Conservation (phyloP, 2,888 invertebrate species). For the Epinotia demarniana region DNA sequence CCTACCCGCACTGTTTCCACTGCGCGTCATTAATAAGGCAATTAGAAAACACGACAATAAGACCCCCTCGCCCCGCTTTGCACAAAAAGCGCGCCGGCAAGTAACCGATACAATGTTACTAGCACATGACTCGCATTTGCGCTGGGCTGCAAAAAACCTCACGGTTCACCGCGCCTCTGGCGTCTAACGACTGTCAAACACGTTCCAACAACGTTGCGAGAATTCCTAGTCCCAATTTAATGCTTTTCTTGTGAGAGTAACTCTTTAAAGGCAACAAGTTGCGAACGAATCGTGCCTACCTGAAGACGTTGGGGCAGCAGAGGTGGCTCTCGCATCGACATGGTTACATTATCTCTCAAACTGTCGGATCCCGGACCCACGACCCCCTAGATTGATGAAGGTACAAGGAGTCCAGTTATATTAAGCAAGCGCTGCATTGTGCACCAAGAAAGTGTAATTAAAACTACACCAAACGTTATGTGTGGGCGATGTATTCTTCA, state of each 20-base stretch:
- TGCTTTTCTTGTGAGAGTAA: neutral
- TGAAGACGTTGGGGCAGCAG: too few relatives aligned
- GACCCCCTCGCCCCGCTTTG: conserved; percentile 4
- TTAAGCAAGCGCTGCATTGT: too few relatives aligned
- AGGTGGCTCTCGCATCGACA: too few relatives aligned
- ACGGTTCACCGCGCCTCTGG: neutral
- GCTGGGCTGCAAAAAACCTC: neutral
- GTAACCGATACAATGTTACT: conserved; percentile 44
- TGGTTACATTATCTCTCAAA: too few relatives aligned
- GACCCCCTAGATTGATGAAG: too few relatives aligned
- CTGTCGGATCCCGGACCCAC: too few relatives aligned
- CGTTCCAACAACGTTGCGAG: conserved; percentile 4
- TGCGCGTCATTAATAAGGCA: conserved; percentile 33
- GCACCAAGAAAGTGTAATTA: too few relatives aligned
- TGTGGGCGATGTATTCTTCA: too few relatives aligned
- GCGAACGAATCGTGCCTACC: neutral
- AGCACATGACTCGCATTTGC: conserved; percentile 1
- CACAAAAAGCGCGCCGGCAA: conserved; percentile 23
- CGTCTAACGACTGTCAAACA: conserved; percentile 5
- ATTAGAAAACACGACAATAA: conserved; percentile 43
- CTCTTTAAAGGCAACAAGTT: neutral
- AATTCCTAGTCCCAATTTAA: conserved; percentile 17
- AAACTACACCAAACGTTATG: too few relatives aligned
- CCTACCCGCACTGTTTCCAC: conserved; percentile 4
- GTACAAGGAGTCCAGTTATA: too few relatives aligned